A percentile compares a stretch with the other conserved stretches of the same genome.
Evolutionary conservation across 2,888 invertebrate species (phyloP).

Genomic region (Phortica magna): DNA sequence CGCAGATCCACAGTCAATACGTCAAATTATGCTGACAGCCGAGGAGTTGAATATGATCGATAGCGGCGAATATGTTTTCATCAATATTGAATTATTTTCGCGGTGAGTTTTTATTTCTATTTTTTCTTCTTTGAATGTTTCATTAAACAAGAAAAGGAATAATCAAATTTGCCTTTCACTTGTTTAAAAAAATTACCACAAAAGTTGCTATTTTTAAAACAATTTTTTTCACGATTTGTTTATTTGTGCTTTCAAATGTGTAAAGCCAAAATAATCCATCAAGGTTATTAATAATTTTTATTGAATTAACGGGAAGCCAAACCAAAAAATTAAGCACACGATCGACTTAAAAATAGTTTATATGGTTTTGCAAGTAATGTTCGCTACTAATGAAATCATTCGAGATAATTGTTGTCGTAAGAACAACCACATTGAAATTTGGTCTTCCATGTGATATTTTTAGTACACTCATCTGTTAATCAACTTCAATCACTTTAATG

Average conservation of each 20-base stretch:
- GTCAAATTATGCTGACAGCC: slow-evolving; percentile 96
- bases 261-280: slow-evolving; percentile 49
- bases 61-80: slow-evolving; percentile 98
- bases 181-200: slow-evolving; percentile 38
- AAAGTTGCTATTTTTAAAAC: slow-evolving; percentile 37
- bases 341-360: slow-evolving; percentile 53
- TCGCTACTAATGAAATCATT: no score
- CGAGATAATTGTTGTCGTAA: no score
- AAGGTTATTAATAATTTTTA: slow-evolving; percentile 62
- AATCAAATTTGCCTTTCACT: slow-evolving; percentile 63
- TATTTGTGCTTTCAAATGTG: no score
- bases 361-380: no score
- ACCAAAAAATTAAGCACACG: slow-evolving; percentile 43
- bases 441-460: no score
- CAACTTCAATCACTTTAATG: no score
- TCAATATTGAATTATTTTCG: slow-evolving; percentile 97
- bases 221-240: slow-evolving; percentile 41
- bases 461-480: no score
- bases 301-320: background rate
- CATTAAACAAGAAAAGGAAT: slow-evolving; percentile 31
- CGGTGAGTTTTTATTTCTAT: slow-evolving; percentile 83
- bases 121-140: no score
- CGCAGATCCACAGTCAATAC: slow-evolving; percentile 91
- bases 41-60: slow-evolving; percentile 96
- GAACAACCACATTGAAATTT: no score